Base-by-base conservation (phyloP, 2,113 vertebrate species). In the Apistogramma diplotaenia region DNA sequence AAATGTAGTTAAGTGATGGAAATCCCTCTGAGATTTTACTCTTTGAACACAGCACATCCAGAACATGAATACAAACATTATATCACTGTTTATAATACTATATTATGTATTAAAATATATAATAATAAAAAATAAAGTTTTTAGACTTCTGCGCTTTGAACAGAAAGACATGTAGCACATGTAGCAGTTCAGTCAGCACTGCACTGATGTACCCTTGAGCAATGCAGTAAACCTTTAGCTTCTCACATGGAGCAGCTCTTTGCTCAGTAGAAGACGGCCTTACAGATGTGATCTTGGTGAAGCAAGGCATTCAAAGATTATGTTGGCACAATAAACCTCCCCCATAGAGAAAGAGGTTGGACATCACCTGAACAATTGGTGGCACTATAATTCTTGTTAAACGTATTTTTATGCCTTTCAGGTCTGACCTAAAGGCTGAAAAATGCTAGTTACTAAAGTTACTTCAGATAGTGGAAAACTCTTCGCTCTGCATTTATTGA, bases 191-290 rank as follows among this genome's bases (percentile, higher is more conserved):
- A 31, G 65, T 43, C 2, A 0, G 15, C 27, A 10, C 76, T 35
- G 81, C 29, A n/a, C 60, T 58, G 81, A 86, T 4, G 83, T 84
- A n/a, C 57, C 89, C 81, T 86, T 81, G 43, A 88, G 87, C 83
- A 81, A 81, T 81, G 83, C 54, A 13, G 57, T 54, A 37, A 77
- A 73, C 29, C 73, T 54, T 70, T 10, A 18, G 40, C 79, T 59
- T 59, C 76, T 85, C 54, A 6, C 10, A 27, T 16, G 29, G 7
- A 73, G 75, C 23, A 37, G 70, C 54, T 78, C 51, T 82, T 57
- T 58, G 53, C 54, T 58, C 57, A 4, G 18, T 27, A 27, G 40
- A 35, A 4, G 12, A 60, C 10, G 27, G 9, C 29, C 6, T 2
- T 43, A 2, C 27, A 74, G 11, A 62, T 29, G 16, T 58, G 37